phyloP scores from a whole-genome alignment of 2,113 vertebrate genomes.

The Rissa tridactyla region DNA sequence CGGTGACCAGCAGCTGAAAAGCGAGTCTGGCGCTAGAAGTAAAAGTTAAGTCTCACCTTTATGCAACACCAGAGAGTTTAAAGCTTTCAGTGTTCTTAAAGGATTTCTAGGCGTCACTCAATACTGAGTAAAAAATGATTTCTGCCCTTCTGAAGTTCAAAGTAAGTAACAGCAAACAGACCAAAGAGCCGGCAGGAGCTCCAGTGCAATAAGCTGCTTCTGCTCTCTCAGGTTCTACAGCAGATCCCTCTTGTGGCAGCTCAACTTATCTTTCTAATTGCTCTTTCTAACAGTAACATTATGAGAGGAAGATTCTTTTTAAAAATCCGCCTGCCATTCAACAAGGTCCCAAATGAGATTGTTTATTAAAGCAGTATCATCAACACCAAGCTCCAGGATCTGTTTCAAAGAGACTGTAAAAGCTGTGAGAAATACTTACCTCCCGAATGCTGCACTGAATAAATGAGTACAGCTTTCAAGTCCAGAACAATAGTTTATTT shows the following conservation, averaged over 20 bases:
- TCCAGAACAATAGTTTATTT: constrained; percentile 53
- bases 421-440: constrained; percentile 15
- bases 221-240: not conserved
- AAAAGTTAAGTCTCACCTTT: not conserved
- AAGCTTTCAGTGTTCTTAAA: not conserved
- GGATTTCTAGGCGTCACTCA: not conserved
- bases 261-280: not conserved
- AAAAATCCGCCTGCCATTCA: not conserved
- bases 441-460: constrained; percentile 23
- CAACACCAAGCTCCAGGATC: not conserved
- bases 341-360: not conserved
- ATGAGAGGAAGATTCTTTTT: not conserved
- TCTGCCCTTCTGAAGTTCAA: not conserved
- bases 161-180: not conserved
- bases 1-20: not conserved
- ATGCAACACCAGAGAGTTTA: not conserved
- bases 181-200: not conserved
- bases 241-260: constrained; percentile 7
- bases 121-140: not conserved
- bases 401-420: not conserved
- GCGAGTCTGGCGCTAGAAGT: not conserved
- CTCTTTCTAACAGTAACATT: not conserved
- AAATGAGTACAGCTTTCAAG: constrained; percentile 14
- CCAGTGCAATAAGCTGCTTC: not conserved
- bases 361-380: not conserved